Evolutionary conservation across 2,888 invertebrate species (phyloP).

Genomic region (Ophioninae sp.): DNA sequence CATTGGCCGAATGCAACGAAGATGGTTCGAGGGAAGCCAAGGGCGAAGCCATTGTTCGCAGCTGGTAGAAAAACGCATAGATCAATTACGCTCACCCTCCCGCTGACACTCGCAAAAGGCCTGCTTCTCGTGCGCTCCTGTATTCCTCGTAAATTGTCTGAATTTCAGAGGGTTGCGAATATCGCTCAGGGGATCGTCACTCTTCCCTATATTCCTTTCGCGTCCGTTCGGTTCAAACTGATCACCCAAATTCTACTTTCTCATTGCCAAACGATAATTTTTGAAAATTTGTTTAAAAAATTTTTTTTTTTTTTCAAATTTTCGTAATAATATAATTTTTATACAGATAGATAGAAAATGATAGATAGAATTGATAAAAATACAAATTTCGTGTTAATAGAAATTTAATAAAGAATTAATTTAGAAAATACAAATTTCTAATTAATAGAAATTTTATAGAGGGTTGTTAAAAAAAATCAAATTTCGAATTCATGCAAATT

Average conservation of each 20-base stretch:
- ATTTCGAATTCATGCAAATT: not conserved
- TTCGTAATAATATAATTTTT: not conserved
- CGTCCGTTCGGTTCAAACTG: not conserved
- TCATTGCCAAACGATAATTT: not conserved
- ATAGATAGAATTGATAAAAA: not conserved
- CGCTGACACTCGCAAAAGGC: slow-evolving; percentile 14
- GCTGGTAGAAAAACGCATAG: slow-evolving; percentile 53
- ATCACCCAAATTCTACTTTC: not conserved
- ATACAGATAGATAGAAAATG: no score
- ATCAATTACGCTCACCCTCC: slow-evolving; percentile 63
- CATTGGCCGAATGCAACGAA: slow-evolving; percentile 23
- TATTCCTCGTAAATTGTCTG: slow-evolving; percentile 3
- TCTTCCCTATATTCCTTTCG: not conserved
- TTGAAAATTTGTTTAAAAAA: not conserved
- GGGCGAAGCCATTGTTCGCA: slow-evolving; percentile 60
- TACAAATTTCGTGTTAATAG: not conserved
- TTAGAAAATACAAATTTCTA: no score
- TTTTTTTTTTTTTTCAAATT: not conserved
- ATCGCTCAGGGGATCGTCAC: not conserved
- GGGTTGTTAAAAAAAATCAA: not conserved
- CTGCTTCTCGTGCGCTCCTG: not conserved
- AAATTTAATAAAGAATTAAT: no score
- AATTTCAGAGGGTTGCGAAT: not conserved
- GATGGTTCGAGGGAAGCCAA: not conserved
- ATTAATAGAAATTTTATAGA: no score